Base-by-base conservation (phyloP, 1,140 invertebrate species). In the Vanessa tameamea region DNA sequence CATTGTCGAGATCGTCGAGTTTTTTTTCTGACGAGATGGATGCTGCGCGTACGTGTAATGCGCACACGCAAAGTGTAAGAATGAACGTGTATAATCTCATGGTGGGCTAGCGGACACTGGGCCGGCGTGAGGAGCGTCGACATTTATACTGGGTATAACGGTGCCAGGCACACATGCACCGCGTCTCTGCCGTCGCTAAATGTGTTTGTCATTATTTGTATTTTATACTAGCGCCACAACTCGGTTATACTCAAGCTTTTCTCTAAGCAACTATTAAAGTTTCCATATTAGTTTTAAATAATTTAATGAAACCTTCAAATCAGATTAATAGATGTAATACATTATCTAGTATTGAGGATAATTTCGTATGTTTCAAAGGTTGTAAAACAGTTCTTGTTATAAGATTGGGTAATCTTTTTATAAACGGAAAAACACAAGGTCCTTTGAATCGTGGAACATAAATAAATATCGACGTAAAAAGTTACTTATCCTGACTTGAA, bases 121-220 rank as follows among this genome's bases (percentile, higher is more conserved):
- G 73, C 80, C 77, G 76, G 78, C 57, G 75, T 75, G 75, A 68
- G 55, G 78, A 70, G 72, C 66, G 67, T 63, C 69, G 64, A 64
- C 85, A 75, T 89, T 87, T 92, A 92, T 92, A 92, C 77, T 70
- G 59, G 43, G 55, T 67, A 72, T 92, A 92, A 92, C 90, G 90
- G 90, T 90, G 75, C 69, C 68, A 51, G 31, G 16, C 75, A 64
- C 72, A 72, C 50, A 74, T 63, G 73, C 69, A 43, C 50, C 77
- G 65, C 68, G 51, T 51, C 63, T 31, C 75, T 59, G 55, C 69
- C 73, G 69, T 68, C 70, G 85, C 82, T 86, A 87, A 89, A 87
- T 84, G 82, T 84, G 82, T 85, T 77, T 83, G 86, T 86, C 89
- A 89, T 82, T 89, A 89, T 89, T 88, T 88, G 84, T 87, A 59